Evolutionary conservation across 2,113 vertebrate species (phyloP).

Genomic region (Pedetes capensis): DNA sequence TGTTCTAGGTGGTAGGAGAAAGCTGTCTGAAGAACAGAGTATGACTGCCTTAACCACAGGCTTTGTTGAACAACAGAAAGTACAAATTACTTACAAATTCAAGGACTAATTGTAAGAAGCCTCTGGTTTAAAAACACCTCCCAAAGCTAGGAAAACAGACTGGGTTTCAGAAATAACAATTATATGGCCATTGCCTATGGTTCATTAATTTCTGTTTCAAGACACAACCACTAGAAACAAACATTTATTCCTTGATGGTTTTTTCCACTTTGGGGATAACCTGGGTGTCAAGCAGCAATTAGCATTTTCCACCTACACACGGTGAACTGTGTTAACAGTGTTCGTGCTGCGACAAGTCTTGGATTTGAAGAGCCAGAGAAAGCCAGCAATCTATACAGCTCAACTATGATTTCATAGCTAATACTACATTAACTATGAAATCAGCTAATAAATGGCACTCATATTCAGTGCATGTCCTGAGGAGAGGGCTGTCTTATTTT

Average conservation of each 20-base stretch:
- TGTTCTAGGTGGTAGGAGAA: not conserved
- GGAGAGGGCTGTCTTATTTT: not conserved
- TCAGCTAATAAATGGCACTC: not conserved
- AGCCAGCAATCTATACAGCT: constrained; percentile 28
- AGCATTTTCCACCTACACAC: not conserved
- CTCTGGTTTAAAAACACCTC: not conserved
- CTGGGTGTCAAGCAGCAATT: not conserved
- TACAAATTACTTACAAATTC: constrained; percentile 18
- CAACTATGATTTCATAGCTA: no score
- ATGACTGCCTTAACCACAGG: not conserved
- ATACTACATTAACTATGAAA: not conserved
- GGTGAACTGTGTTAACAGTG: not conserved
- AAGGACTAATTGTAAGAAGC: not conserved
- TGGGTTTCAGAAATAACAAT: not conserved
- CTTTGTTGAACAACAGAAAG: not conserved
- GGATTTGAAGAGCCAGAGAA: not conserved
- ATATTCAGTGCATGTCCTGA: not conserved
- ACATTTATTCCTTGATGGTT: not conserved
- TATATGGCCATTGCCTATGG: not conserved
- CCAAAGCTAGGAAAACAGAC: not conserved
- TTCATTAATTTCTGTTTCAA: not conserved
- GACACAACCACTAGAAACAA: not conserved
- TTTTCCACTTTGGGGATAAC: not conserved
- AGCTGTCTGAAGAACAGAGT: not conserved
- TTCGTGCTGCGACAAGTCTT: not conserved